Evolutionary conservation across 1,140 invertebrate genomes (phyloP), one percentile per base, ranked within the genome.

Genomic region (Panulirus ornatus): DNA sequence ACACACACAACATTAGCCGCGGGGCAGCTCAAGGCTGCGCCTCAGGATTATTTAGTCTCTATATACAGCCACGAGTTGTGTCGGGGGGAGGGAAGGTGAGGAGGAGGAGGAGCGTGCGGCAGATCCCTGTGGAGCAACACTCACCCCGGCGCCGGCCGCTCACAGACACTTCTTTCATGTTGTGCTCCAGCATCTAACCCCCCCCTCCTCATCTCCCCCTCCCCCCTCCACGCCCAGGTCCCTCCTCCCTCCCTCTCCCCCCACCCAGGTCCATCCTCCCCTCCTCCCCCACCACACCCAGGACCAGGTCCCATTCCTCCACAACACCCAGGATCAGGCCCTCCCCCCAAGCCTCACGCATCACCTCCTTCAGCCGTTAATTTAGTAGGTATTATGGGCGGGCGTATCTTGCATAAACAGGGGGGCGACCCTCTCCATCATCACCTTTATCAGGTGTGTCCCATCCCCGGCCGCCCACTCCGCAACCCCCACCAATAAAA

Each of bases 321-420:
- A 19, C 70, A 11, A 71, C 30, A 16, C 76, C 27, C n/a, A 9
- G 9, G 36, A 11, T 14, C 76, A 30, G 14, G 1, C 76, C 40
- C 34, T 58, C 78, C 78, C 51, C 47, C 51, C 78, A 16, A 34
- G 11, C 63, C 5, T n/a, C 30, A 6, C 30, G 3, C 63, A 5
- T 22, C 51, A n/a, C 54, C 44, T 54, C 9, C 78, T 58, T 34
- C 54, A 30, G 14, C 27, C 30, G 16, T 42, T 51, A 54, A 27
- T 34, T 42, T 42, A 76, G 40, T 40, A 14, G 75, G 5, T 40
- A 38, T 40, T 40, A 42, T 40, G 75, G 75, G 44, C 2, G 6
- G 8, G 40, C 40, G 9, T 76, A 76, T 76, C 75, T 76, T 42
- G 42, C 75, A 76, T 42, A 19, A 76, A 76, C 75, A 76, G 44